Evolutionary conservation across 2,888 invertebrate genomes (phyloP), one percentile per base, ranked within the genome.

Genomic region (Nomada fabriciana): DNA sequence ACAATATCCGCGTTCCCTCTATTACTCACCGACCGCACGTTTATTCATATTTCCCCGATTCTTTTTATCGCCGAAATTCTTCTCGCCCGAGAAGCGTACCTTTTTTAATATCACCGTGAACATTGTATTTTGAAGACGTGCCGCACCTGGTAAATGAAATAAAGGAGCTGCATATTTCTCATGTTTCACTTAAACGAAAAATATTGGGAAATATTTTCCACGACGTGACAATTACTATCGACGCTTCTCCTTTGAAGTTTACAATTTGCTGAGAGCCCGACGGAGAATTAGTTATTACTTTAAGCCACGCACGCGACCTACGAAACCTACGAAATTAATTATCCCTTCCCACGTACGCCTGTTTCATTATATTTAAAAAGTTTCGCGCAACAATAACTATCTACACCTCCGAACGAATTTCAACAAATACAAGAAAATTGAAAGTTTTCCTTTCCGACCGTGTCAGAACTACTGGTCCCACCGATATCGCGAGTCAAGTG

Each of bases 401-500:
- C 13, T 18, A 1, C 25, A 2, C 11, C 18, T 2, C 0, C 10
- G 7, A 36, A 55, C 70, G 53, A 20, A 53, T 29, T 20, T 9
- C 36, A 2, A n/a, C 10, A 13, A 18, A 15, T 47, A 50, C n/a
- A 72, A 68, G 71, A 50, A 70, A 23, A 63, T 50, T n/a, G 13
- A 18, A 53, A 67, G 65, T 57, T 80, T 76, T 65, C 79, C 76
- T 82, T 82, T 65, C 55, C 29, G 53, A 43, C 52, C 47, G 42
- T 60, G 25, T n/a, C 47, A 53, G 36, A 70, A 73, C 89, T 86
- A 90, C 91, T 89, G 90, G 13, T 89, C 90, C 91, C 90, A 91
- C 90, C 90, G 90, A 91, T 91, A 92, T 91, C 89, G 90, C 85
- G 90, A 90, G 90, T 92, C 91, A 90, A 92, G 92, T 91, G 90